Evolutionary conservation across 2,113 vertebrate genomes (phyloP).

Genomic region (Engraulis encrasicolus): DNA sequence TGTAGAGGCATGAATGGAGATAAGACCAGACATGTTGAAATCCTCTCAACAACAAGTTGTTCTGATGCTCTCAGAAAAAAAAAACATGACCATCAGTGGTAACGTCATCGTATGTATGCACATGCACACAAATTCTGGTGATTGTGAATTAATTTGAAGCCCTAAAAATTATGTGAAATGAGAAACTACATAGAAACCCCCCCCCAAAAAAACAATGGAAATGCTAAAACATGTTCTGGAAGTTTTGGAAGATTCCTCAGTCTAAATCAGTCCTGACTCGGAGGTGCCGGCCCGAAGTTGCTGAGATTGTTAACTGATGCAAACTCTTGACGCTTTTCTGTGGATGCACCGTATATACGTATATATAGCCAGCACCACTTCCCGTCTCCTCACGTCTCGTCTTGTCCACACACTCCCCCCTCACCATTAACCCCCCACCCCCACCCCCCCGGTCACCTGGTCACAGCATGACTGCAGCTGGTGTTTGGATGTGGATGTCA

Average conservation of each 20-base stretch:
- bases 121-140: not conserved
- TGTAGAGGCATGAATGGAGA: not conserved
- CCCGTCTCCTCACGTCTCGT: constrained; percentile 64
- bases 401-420: constrained; percentile 61
- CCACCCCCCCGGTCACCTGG: no score
- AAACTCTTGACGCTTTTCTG: constrained; percentile 73
- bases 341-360: constrained; percentile 68
- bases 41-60: not conserved
- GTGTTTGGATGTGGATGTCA: constrained; percentile 90
- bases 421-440: constrained; percentile 67
- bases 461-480: constrained; percentile 76
- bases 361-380: constrained; percentile 58
- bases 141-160: not conserved
- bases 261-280: not conserved
- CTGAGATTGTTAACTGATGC: constrained; percentile 80
- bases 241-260: not conserved
- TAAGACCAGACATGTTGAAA: not conserved
- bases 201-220: not conserved
- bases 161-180: not conserved
- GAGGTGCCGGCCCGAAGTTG: constrained; percentile 52
- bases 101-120: constrained; percentile 6
- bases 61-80: not conserved
- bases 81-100: not conserved
- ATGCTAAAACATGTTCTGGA: not conserved
- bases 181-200: not conserved